Conservation (phyloP, 2,888 invertebrate species). For the Trissolcus japonicus region DNA sequence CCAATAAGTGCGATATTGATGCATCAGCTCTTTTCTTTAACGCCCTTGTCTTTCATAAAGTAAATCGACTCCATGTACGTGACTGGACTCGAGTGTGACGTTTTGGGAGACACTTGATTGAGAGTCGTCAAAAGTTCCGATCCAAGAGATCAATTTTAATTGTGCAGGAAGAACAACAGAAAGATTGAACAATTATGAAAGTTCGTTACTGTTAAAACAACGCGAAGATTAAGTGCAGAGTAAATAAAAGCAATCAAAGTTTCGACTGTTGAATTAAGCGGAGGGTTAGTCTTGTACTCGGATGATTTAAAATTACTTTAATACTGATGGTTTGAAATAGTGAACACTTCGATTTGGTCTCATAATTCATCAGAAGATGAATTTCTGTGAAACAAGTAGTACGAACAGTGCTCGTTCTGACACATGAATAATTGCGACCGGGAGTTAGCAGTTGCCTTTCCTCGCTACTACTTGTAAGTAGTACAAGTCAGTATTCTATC, state of each 20-base stretch:
- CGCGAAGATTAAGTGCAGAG: slow-evolving; percentile 9
- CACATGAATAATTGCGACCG: too few relatives aligned
- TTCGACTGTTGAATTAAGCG: too few relatives aligned
- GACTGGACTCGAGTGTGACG: slow-evolving; percentile 63
- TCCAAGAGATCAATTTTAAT: slow-evolving; percentile 46
- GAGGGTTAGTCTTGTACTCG: too few relatives aligned
- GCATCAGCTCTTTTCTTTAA: slow-evolving; percentile 28
- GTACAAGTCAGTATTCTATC: too few relatives aligned
- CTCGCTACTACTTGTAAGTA: too few relatives aligned
- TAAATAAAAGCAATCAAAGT: slow-evolving; percentile 13
- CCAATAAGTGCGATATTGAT: slow-evolving; percentile 47
- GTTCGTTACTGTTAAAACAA: slow-evolving; percentile 32
- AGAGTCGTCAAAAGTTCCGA: slow-evolving; percentile 54
- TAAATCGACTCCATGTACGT: slow-evolving; percentile 69
- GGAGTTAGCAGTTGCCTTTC: too few relatives aligned
- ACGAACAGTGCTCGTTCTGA: too few relatives aligned
- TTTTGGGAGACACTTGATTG: slow-evolving; percentile 54
- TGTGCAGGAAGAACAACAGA: slow-evolving; percentile 21
- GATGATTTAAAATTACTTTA: background rate
- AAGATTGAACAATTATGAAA: slow-evolving; percentile 37
- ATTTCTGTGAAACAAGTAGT: too few relatives aligned
- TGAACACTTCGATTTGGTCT: too few relatives aligned
- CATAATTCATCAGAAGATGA: background rate
- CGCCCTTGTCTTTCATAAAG: slow-evolving; percentile 63
- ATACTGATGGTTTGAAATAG: too few relatives aligned